Conservation (phyloP, 2,113 vertebrate species). For the Sylvia atricapilla region DNA sequence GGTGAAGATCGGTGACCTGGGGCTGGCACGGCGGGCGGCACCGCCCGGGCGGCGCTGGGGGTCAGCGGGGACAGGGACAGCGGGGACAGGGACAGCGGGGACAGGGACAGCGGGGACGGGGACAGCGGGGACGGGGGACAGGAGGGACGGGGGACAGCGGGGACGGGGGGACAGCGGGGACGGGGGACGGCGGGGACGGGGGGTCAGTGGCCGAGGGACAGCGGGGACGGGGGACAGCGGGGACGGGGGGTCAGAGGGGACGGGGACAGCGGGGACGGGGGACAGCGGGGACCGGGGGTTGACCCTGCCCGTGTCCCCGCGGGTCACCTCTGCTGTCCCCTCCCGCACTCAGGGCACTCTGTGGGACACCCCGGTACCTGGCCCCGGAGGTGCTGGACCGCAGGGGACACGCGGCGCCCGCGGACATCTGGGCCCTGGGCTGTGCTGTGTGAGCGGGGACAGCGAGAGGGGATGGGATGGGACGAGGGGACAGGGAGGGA, state of each 20-base stretch:
- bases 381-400: conserved; percentile 71
- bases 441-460: conserved; percentile 55
- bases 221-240: too few relatives aligned
- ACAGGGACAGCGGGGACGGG: too few relatives aligned
- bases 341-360: conserved; percentile 49
- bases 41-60: conserved; percentile 41
- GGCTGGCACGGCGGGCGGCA: conserved; percentile 47
- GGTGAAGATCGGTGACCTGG: conserved; percentile 77
- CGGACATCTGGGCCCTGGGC: conserved; percentile 74
- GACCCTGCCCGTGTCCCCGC: neutral
- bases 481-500: too few relatives aligned
- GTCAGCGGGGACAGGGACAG: neutral
- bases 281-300: too few relatives aligned
- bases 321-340: neutral
- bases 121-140: conserved; percentile 40
- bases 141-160: fast-evolving
- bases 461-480: too few relatives aligned
- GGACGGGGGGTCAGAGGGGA: too few relatives aligned
- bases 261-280: too few relatives aligned
- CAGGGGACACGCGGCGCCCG: conserved; percentile 63
- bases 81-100: neutral
- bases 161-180: too few relatives aligned
- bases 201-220: too few relatives aligned
- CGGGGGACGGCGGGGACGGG: fast-evolving
- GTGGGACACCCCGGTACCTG: conserved; percentile 68